Base-by-base conservation (phyloP, 2,888 invertebrate species). In the Lithophane ornitopus region DNA sequence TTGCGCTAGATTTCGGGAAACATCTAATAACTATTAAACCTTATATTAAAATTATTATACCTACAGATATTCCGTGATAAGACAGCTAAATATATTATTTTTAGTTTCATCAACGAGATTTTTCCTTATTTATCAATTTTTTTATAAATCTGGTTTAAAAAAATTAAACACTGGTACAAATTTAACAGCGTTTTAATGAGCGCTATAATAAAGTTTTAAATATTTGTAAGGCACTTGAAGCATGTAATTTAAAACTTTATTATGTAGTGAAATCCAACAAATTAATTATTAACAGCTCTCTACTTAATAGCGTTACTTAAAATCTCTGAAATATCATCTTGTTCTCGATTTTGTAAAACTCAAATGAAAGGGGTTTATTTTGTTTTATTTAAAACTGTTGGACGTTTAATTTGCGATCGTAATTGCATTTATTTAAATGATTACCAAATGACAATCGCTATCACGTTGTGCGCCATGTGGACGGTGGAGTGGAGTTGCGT, bases 101-200 rank as follows among this genome's bases (percentile, higher is more conserved):
- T 76, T 66, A 41, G 65, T 26, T 61, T 61, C 70, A 58, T 72
- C 44, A 67, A 79, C 62, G n/a, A 76, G 28, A 34, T 62, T 76
- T 69, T 67, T 73, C 68, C 65, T 78, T 78, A 77, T 66, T 67
- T 71, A 72, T 74, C n/a, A 78, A 70, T 41, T 59, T 74, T 79
- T 71, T 71, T 66, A 75, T 66, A 70, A 26, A 54, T 34, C 34
- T 22, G 66, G 8, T 62, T 70, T 70, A 39, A 39, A 39, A 39
- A 2, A 46, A 80, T 77, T 74, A 79, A 87, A 87, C 78, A 78
- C 74, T 78, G 72, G 84, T 89, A 88, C 85, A 85, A 84, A 89
- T 94, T 93, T 93, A 91, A 93, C 89, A 86, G 80, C 85, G 65
- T 89, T 93, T 93, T 93, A 92, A 94, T 93, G 90, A 91, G 87